A percentile compares a stretch with the other conserved stretches of the same genome.
Evolutionary conservation across 2,888 invertebrate genomes (phyloP).

Genomic region (Cacoxenus indagator): DNA sequence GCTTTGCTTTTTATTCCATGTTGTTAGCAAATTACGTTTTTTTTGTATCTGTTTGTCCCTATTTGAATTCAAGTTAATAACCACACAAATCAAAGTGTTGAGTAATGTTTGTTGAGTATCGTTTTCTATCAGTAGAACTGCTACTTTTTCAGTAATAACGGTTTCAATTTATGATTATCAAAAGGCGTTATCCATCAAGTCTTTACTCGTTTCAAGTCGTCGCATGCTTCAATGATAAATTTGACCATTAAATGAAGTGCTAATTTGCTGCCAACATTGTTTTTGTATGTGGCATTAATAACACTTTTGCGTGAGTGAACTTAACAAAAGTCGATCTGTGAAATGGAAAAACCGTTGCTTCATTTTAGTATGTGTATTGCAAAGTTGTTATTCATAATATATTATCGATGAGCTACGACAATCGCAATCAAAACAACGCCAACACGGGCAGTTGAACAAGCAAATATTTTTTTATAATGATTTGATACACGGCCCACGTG

Average conservation of each 20-base stretch:
- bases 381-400: slow-evolving; percentile 22
- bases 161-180: background rate
- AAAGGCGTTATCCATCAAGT: background rate
- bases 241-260: background rate
- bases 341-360: slow-evolving; percentile 9
- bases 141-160: background rate
- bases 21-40: too few species aligned
- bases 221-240: background rate
- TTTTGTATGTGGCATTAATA: slow-evolving; percentile 46
- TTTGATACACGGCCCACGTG: too few species aligned
- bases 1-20: background rate
- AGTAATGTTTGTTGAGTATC: background rate
- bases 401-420: background rate
- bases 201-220: background rate
- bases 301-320: slow-evolving; percentile 51
- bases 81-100: background rate
- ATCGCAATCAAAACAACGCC: background rate
- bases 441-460: too few species aligned
- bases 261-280: background rate
- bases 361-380: background rate
- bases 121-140: background rate
- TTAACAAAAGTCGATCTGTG: background rate
- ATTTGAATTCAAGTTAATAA: background rate
- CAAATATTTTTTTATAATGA: too few species aligned
- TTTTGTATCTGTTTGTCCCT: too few species aligned